Percentiles rank a stretch among this genome's conserved stretches.
These are phyloP conservation scores for Spicauda simplicius DNA, from an alignment of 2,888 invertebrate genomes.

Conservation along the genomic window DNA sequence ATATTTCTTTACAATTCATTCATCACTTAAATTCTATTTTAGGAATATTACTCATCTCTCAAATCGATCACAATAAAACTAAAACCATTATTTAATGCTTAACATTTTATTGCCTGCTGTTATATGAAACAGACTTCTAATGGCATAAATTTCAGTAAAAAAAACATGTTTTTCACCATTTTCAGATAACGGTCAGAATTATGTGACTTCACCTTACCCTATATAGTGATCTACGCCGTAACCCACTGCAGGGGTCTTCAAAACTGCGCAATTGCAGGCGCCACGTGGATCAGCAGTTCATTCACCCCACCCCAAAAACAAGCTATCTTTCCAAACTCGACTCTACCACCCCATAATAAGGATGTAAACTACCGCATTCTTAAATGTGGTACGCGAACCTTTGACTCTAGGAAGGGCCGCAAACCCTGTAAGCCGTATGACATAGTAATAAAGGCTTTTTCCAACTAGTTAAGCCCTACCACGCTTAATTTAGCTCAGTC, in stretches of 20 bases:
- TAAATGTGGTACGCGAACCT: constrained; percentile 35
- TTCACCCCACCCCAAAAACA: constrained; percentile 57
- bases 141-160: background rate
- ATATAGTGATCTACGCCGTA: constrained; percentile 62
- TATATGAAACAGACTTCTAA: too few relatives aligned
- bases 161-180: background rate
- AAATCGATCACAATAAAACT: too few relatives aligned
- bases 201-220: constrained; percentile 52
- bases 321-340: constrained; percentile 35
- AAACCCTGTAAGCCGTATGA: constrained; percentile 22
- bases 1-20: too few relatives aligned
- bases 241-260: constrained; percentile 75
- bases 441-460: constrained; percentile 20
- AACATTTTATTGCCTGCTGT: too few relatives aligned
- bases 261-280: constrained; percentile 78
- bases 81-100: too few relatives aligned
- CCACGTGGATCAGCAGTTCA: constrained; percentile 72
- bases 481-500: too few relatives aligned
- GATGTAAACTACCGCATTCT: constrained; percentile 49
- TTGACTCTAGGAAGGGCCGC: constrained; percentile 25
- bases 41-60: too few relatives aligned
- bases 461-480: background rate
- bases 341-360: constrained; percentile 39
- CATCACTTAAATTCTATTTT: too few relatives aligned
- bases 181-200: constrained; percentile 21